Conservation (phyloP, 2,797 vertebrate genomes). For the Parauchenoglanis ngamensis region DNA sequence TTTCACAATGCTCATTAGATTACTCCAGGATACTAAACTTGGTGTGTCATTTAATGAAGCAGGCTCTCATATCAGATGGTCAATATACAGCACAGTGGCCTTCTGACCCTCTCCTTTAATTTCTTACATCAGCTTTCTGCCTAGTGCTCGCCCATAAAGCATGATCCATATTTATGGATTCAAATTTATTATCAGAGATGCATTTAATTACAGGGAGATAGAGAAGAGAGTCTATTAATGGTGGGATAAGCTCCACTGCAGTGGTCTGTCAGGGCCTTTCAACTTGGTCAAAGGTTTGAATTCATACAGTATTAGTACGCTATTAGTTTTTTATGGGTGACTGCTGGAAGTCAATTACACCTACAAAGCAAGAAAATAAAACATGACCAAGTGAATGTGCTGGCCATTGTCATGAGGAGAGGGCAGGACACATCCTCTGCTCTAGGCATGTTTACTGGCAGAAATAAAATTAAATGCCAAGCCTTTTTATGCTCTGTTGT, state of each 20-base stretch:
- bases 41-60: slow-evolving; percentile 39
- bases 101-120: slow-evolving; percentile 62
- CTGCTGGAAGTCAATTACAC: slow-evolving; percentile 79
- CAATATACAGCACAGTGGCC: slow-evolving; percentile 32
- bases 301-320: slow-evolving; percentile 75
- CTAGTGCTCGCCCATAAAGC: slow-evolving; percentile 61
- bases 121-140: slow-evolving; percentile 66
- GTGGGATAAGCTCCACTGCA: slow-evolving; percentile 64
- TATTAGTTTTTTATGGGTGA: slow-evolving; percentile 79
- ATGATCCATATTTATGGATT: slow-evolving; percentile 68
- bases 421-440: slow-evolving; percentile 29
- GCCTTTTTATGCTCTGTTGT: slow-evolving; percentile 25
- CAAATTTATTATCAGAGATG: slow-evolving; percentile 67
- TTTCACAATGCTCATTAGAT: slow-evolving; percentile 18
- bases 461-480: slow-evolving; percentile 37
- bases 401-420: slow-evolving; percentile 50
- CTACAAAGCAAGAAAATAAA: slow-evolving; percentile 76
- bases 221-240: slow-evolving; percentile 52
- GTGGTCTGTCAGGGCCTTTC: slow-evolving; percentile 60
- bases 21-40: slow-evolving; percentile 37
- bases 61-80: slow-evolving; percentile 24
- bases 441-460: slow-evolving; percentile 51
- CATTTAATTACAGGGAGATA: slow-evolving; percentile 68
- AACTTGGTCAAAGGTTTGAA: slow-evolving; percentile 68
- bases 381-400: slow-evolving; percentile 67